Evolutionary conservation across 2,888 invertebrate species (phyloP), one percentile per base, ranked within the genome.

Genomic region (Dicranocentrus wangi): DNA sequence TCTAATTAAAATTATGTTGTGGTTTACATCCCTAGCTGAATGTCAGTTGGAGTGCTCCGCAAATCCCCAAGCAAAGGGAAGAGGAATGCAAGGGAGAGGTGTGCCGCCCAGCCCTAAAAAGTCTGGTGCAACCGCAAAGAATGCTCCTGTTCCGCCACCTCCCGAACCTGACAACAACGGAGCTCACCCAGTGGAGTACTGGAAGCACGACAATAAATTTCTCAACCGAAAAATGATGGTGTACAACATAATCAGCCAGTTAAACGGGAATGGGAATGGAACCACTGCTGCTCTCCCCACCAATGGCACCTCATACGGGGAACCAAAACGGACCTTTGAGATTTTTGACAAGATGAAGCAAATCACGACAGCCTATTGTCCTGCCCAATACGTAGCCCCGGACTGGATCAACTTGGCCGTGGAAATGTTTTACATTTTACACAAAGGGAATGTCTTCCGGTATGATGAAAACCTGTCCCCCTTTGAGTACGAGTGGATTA

Each of bases 211-310:
- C 39, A 85, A 83, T 51, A 70, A 80, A 27, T 85, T 61, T 27
- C 61, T 84, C 0, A 84, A 85, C 63, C 60, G 85, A 21, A 84
- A 85, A 58, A 75, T 85, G 76, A 69, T 84, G 28, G 69, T 84
- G 3, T 82, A 77, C 42, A 84, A 84, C 32, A 76, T 84, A 32
- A 73, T 84, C n/a, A 82, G 71, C 32, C 83, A 84, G 21, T 19
- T 82, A 10, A 55, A 58, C 23, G 28, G 39, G 1, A 39, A 5
- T n/a, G 32, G 58, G n/a, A 27, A 19, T 2, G 55, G 39, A 7
- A 39, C 10, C 5, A 42, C 19, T 17, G 3, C 60, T 28, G 23
- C 21, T 15, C 58, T 27, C 21, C 2, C 28, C 32, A 15, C n/a
- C 5, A 69, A 77, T 60, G 23, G n/a, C n/a, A n/a, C n/a, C n/a